A percentile compares a stretch with the other conserved stretches of the same genome.
phyloP scores from a whole-genome alignment of 2,888 invertebrate species.

The Junonia oenone region DNA sequence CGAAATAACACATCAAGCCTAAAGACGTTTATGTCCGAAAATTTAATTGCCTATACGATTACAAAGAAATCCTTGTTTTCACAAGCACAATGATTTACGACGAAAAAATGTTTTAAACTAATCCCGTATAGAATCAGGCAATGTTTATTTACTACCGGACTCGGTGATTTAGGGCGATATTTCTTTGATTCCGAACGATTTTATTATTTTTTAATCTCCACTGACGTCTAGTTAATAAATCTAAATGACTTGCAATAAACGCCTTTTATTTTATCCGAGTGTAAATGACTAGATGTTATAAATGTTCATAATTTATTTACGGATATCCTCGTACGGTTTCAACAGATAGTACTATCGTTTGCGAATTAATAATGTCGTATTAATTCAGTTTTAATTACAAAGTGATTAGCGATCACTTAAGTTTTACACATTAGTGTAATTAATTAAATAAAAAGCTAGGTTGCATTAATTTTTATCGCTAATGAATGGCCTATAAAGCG shows the following conservation, averaged over 20 bases:
- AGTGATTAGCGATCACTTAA: neutral
- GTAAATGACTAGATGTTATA: conserved; percentile 18
- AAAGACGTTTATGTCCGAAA: conserved; percentile 57
- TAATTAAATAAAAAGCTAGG: neutral
- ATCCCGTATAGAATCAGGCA: conserved; percentile 41
- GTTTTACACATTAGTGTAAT: neutral
- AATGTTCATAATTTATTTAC: conserved; percentile 20
- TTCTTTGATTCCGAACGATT: conserved; percentile 26
- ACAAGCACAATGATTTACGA: conserved; percentile 66
- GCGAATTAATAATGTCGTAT: conserved; percentile 7
- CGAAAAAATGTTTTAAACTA: conserved; percentile 37
- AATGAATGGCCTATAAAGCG: too few species aligned
- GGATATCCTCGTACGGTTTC: conserved; percentile 16
- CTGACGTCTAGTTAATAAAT: conserved; percentile 25
- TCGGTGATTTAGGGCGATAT: conserved; percentile 19
- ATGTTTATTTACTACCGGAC: conserved; percentile 60
- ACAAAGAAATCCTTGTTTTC: conserved; percentile 76
- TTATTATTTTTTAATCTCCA: conserved; percentile 24
- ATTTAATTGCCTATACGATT: conserved; percentile 74
- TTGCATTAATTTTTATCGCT: neutral
- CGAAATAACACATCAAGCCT: conserved; percentile 33
- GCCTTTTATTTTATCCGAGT: conserved; percentile 19
- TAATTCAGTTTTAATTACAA: neutral
- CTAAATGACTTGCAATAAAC: conserved; percentile 19
- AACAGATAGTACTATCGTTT: conserved; percentile 10